A percentile compares a stretch with the other conserved stretches of the same genome.
These are phyloP conservation scores for Microplitis demolitor DNA, from an alignment of 1,140 invertebrate species.

Conservation along the genomic window DNA sequence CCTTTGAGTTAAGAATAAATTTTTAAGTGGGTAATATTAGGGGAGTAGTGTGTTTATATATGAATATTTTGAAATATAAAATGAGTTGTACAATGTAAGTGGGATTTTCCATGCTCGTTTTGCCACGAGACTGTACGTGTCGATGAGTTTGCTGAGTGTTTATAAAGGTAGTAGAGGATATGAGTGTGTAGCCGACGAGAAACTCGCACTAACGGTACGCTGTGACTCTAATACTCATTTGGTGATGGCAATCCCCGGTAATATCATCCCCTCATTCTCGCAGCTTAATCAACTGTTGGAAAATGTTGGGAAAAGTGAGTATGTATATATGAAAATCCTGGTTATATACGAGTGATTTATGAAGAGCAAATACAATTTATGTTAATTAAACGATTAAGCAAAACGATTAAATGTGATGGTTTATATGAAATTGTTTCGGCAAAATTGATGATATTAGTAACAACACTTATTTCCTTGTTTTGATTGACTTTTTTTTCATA, in stretches of 20 bases:
- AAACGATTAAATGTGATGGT: not conserved
- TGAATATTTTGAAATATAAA: not conserved
- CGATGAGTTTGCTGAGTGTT: constrained; percentile 23
- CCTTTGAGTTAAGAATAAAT: too few relatives aligned
- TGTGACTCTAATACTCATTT: constrained; percentile 22
- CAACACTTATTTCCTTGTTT: too few relatives aligned
- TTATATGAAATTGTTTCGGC: too few relatives aligned
- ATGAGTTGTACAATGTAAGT: not conserved
- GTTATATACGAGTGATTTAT: constrained; percentile 1
- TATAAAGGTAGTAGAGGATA: constrained; percentile 19
- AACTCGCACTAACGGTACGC: not conserved
- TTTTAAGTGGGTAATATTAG: too few relatives aligned
- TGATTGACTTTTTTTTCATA: too few relatives aligned
- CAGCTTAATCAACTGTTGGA: constrained; percentile 36
- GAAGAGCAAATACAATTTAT: not conserved
- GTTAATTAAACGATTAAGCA: constrained; percentile 1
- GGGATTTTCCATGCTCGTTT: not conserved
- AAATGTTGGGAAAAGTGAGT: constrained; percentile 8
- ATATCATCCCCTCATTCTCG: constrained; percentile 31
- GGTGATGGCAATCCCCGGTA: constrained; percentile 27
- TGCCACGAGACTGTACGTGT: not conserved
- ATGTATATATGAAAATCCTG: constrained; percentile 9
- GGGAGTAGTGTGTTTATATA: too few relatives aligned
- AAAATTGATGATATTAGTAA: too few relatives aligned
- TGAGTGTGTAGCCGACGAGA: constrained; percentile 1